Evolutionary conservation across 2,888 invertebrate species (phyloP).

Genomic region (Drosophila affinis): DNA sequence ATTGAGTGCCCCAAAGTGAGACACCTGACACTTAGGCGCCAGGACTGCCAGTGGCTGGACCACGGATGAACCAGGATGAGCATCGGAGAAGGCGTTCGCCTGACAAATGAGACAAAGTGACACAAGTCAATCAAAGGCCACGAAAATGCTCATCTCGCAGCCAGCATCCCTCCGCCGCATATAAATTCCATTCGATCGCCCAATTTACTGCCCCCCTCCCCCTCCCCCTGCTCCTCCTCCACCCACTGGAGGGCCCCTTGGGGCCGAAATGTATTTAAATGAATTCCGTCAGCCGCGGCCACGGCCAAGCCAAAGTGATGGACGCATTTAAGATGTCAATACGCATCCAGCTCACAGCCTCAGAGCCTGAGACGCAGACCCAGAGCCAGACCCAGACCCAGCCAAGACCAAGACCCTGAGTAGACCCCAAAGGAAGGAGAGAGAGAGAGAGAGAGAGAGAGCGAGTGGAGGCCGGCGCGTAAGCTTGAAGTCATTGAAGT

Average conservation of each 20-base stretch:
- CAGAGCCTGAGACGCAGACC: not conserved
- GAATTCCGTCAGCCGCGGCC: constrained; percentile 68
- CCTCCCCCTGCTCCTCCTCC: not conserved
- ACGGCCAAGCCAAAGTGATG: constrained; percentile 73
- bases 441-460: constrained; percentile 17
- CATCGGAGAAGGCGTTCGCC: constrained; percentile 72
- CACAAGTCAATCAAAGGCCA: constrained; percentile 81
- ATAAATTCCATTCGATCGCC: constrained; percentile 67
- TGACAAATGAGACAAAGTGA: constrained; percentile 83
- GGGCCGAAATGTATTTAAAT: constrained; percentile 79
- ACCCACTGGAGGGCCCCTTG: constrained; percentile 48
- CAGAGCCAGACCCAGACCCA: too few species aligned
- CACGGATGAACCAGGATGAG: constrained; percentile 34
- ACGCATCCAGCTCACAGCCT: constrained; percentile 70
- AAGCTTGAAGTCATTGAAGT: constrained; percentile 76
- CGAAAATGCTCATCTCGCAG: constrained; percentile 41
- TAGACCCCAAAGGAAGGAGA: too few species aligned
- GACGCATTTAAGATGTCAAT: constrained; percentile 83
- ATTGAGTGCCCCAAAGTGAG: constrained; percentile 53
- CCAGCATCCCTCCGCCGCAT: constrained; percentile 39
- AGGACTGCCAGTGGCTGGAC: constrained; percentile 8
- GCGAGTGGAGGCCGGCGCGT: constrained; percentile 51
- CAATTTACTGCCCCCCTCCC: constrained; percentile 56
- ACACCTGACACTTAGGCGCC: constrained; percentile 75
- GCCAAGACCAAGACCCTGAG: too few species aligned